Conservation (phyloP, 2,113 vertebrate genomes). For the Centropristis striata region DNA sequence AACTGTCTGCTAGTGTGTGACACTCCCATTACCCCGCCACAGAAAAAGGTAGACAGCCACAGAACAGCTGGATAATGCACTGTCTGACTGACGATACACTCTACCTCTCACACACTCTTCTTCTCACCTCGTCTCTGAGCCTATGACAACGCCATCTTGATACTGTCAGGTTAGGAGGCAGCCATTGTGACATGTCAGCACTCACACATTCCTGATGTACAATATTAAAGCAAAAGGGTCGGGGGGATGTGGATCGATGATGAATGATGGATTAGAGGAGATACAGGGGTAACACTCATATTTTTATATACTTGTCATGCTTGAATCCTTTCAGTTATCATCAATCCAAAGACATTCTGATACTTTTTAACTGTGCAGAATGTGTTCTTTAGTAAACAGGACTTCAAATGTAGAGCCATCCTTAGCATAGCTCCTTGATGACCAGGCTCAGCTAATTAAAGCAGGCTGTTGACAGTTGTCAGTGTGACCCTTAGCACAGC, state of each 20-base stretch:
- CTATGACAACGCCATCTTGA: conserved; percentile 76
- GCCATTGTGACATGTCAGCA: conserved; percentile 63
- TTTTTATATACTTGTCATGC: conserved; percentile 30
- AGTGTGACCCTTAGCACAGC: conserved; percentile 68
- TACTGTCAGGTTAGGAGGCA: conserved; percentile 70
- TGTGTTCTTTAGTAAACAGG: conserved; percentile 4
- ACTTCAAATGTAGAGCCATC: conserved; percentile 22
- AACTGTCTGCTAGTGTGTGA: conserved; percentile 80
- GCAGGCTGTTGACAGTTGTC: conserved; percentile 80
- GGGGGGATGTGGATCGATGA: conserved; percentile 27
- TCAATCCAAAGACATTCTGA: conserved; percentile 14
- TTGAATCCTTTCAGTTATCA: neutral
- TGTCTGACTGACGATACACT: conserved; percentile 80
- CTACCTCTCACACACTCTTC: conserved; percentile 67
- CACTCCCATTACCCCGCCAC: conserved; percentile 81
- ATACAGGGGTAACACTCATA: conserved; percentile 26
- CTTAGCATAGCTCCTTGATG: conserved; percentile 43
- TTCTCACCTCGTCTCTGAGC: conserved; percentile 73
- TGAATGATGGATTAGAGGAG: conserved; percentile 63
- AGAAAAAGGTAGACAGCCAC: conserved; percentile 78
- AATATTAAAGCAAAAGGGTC: conserved; percentile 60
- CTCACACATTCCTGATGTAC: conserved; percentile 57
- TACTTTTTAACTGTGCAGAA: conserved; percentile 6
- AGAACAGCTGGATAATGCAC: conserved; percentile 84
- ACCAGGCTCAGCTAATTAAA: conserved; percentile 76